Percentiles rank a stretch among this genome's conserved stretches.
These are phyloP conservation scores for Mizuhopecten yessoensis DNA, from an alignment of 1,140 invertebrate species.

Conservation along the genomic window DNA sequence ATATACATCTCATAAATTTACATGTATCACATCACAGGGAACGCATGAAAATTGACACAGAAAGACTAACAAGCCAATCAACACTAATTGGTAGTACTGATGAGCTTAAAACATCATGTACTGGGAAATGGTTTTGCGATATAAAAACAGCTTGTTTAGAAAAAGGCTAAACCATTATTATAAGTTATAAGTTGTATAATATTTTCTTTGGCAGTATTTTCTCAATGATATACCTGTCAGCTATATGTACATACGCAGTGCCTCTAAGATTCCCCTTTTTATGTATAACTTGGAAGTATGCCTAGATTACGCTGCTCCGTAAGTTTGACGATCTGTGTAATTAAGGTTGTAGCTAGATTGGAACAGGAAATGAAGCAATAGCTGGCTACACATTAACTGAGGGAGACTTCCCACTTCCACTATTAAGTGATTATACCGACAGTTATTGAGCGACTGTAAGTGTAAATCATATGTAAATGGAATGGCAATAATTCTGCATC, in stretches of 20 bases:
- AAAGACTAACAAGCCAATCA: no score
- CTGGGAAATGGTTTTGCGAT: background rate
- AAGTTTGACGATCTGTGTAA: background rate
- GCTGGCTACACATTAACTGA: background rate
- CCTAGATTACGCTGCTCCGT: background rate
- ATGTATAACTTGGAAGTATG: background rate
- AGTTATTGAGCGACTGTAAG: background rate
- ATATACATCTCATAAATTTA: no score
- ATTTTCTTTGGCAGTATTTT: background rate
- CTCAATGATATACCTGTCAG: background rate
- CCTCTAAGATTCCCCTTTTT: background rate
- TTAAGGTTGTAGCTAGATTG: background rate
- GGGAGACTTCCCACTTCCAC: background rate
- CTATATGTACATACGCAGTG: background rate
- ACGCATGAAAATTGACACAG: no score
- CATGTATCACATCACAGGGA: no score
- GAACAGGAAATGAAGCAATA: background rate
- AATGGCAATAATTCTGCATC: slow-evolving; percentile 16
- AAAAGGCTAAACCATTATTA: background rate
- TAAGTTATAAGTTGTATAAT: no score
- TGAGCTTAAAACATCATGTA: no score
- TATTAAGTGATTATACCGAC: background rate
- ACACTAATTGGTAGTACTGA: background rate
- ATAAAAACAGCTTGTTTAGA: background rate
- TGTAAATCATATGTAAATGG: slow-evolving; percentile 35